Percentiles rank a stretch among this genome's conserved stretches.
These are phyloP conservation scores for Strigamia crassipes DNA, from an alignment of 2,888 invertebrate species.

Conservation along the genomic window DNA sequence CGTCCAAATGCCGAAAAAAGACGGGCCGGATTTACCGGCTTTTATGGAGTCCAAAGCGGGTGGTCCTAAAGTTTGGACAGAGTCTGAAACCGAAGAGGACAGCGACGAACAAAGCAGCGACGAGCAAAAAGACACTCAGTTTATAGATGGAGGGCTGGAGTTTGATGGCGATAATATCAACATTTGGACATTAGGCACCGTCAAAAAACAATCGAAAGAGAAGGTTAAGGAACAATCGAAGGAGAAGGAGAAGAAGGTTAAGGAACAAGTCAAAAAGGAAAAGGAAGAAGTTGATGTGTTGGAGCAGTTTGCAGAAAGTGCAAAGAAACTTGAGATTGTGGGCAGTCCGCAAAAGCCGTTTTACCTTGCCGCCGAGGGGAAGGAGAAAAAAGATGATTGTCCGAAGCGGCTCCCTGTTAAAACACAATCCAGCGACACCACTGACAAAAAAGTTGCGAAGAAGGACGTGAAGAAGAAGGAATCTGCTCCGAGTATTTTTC, in stretches of 20 bases:
- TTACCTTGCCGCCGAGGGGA: not conserved
- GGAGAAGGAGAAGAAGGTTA: not conserved
- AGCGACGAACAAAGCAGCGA: not conserved
- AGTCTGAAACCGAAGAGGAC: not conserved
- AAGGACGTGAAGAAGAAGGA: too few relatives aligned
- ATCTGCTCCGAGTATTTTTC: too few relatives aligned
- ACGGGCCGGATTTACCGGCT: not conserved
- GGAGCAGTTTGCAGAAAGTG: not conserved
- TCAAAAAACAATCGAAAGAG: too few relatives aligned
- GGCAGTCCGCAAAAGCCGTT: not conserved
- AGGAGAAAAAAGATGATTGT: not conserved
- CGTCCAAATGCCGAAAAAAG: too few relatives aligned
- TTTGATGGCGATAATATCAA: not conserved
- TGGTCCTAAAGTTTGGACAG: not conserved
- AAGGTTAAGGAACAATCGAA: not conserved
- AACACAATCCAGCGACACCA: too few relatives aligned
- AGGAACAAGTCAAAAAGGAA: not conserved
- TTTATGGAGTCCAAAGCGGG: not conserved
- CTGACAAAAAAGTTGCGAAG: too few relatives aligned
- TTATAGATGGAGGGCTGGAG: not conserved
- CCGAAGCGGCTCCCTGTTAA: not conserved
- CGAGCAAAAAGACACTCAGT: not conserved
- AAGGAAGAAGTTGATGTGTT: not conserved
- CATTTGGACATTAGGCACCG: not conserved
- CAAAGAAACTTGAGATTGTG: not conserved